A percentile compares a stretch with the other conserved stretches of the same genome.
Evolutionary conservation across 2,113 vertebrate genomes (phyloP).

Genomic region (Microcebus griseorufus): DNA sequence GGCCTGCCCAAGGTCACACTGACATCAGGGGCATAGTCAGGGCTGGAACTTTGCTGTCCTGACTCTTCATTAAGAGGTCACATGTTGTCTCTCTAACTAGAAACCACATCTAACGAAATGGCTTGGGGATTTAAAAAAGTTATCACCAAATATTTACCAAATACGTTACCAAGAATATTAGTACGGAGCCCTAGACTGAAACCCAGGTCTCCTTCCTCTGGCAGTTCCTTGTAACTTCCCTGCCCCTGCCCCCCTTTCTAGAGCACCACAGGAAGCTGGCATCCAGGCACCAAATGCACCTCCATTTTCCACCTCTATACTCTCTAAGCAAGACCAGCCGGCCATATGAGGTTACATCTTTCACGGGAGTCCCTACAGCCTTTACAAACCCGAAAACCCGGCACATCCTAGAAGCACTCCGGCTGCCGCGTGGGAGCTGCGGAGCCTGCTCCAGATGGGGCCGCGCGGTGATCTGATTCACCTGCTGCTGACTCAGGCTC

Average conservation of each 20-base stretch:
- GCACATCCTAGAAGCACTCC: neutral
- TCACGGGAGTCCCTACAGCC: neutral
- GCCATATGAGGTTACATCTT: neutral
- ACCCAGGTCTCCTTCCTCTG: neutral
- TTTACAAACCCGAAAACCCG: neutral
- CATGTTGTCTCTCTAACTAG: neutral
- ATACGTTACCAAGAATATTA: neutral
- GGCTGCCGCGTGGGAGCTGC: neutral
- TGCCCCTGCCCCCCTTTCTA: neutral
- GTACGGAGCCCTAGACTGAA: neutral
- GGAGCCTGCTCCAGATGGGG: neutral
- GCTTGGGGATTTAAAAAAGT: neutral
- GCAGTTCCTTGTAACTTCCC: neutral
- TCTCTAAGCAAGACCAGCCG: neutral
- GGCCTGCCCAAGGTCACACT: neutral
- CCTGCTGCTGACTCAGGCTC: conserved; percentile 57
- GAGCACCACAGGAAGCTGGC: neutral
- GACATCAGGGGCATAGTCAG: neutral
- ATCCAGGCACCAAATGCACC: neutral
- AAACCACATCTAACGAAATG: neutral
- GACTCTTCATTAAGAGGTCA: neutral
- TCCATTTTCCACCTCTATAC: neutral
- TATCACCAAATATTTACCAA: neutral
- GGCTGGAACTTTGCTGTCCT: neutral
- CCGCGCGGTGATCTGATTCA: neutral